Conservation (phyloP, 2,113 vertebrate genomes). For the Pyxicephalus adspersus region DNA sequence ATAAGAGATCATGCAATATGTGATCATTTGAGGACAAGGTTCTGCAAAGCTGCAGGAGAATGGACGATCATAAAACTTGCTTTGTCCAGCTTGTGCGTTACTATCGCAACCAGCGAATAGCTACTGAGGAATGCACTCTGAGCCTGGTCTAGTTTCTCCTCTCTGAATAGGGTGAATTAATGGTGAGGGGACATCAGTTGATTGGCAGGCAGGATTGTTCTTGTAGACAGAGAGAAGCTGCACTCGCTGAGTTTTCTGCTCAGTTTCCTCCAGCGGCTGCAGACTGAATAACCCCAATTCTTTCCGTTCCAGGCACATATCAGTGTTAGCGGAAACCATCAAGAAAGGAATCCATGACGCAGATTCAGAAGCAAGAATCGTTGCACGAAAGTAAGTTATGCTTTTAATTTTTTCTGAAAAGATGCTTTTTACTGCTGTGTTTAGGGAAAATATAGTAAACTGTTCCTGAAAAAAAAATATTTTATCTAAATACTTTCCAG, state of each 20-base stretch:
- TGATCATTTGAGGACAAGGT: too few species aligned
- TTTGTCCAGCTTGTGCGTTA: slow-evolving; percentile 58
- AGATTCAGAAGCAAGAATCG: slow-evolving; percentile 94
- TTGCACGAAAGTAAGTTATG: slow-evolving; percentile 95
- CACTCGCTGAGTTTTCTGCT: slow-evolving; percentile 2
- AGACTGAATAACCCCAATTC: slow-evolving; percentile 19
- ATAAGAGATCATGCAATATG: too few species aligned
- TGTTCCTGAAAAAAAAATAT: too few species aligned
- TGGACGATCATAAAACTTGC: not conserved
- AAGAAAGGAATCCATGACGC: slow-evolving; percentile 97
- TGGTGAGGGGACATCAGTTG: not conserved
- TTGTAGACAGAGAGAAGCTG: not conserved
- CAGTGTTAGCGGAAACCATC: slow-evolving; percentile 95
- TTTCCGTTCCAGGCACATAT: slow-evolving; percentile 85
- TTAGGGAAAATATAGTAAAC: too few species aligned
- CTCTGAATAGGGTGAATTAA: slow-evolving; percentile 46
- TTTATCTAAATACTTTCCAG: too few species aligned
- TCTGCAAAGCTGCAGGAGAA: too few species aligned
- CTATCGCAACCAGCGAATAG: slow-evolving; percentile 62
- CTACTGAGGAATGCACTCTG: slow-evolving; percentile 63
- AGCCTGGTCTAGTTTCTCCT: slow-evolving; percentile 59
- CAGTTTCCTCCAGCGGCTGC: not conserved
- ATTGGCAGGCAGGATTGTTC: slow-evolving; percentile 33
- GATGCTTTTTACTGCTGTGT: too few species aligned
- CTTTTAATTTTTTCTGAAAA: not conserved